Percentiles rank a stretch among this genome's conserved stretches.
Conservation (phyloP, 2,797 vertebrate genomes). For the Darevskia mixta region DNA sequence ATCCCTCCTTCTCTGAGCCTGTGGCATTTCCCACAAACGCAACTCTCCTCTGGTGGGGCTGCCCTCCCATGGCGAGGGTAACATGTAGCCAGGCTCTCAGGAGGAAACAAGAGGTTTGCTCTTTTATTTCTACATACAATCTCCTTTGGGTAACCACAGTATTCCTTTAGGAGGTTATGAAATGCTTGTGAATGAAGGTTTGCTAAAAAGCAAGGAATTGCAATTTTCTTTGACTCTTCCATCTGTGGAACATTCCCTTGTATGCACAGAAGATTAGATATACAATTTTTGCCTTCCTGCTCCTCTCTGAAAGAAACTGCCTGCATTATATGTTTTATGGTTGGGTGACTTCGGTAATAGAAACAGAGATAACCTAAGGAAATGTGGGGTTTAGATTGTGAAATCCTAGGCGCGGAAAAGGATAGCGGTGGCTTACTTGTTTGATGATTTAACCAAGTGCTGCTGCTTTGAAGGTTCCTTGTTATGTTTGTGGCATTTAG, state of each 20-base stretch:
- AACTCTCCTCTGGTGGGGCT: not conserved
- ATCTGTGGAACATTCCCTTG: conserved; percentile 1
- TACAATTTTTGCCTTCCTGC: conserved; percentile 23
- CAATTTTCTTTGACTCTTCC: conserved; percentile 52
- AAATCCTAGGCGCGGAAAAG: conserved; percentile 60
- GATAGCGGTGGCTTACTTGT: conserved; percentile 25
- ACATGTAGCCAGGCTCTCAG: conserved; percentile 19
- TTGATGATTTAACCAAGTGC: conserved; percentile 8
- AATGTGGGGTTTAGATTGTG: conserved; percentile 55
- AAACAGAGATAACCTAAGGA: conserved; percentile 57
- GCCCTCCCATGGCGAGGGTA: not conserved
- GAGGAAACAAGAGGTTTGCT: conserved; percentile 18
- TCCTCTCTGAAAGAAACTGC: conserved; percentile 36
- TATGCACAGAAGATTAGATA: conserved; percentile 49
- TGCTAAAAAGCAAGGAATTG: conserved; percentile 32
- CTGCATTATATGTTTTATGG: conserved; percentile 61
- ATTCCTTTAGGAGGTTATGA: conserved; percentile 13
- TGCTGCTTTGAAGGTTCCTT: conserved; percentile 11
- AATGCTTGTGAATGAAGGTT: conserved; percentile 17
- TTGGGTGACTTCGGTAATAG: conserved; percentile 58
- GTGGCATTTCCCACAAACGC: no score
- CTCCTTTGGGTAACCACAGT: conserved; percentile 22
- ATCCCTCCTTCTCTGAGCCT: not conserved
- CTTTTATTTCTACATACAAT: conserved; percentile 9
- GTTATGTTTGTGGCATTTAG: conserved; percentile 28